These are phyloP conservation scores for Pasiphila rectangulata DNA, from an alignment of 2,888 invertebrate species.

Conservation along the genomic window DNA sequence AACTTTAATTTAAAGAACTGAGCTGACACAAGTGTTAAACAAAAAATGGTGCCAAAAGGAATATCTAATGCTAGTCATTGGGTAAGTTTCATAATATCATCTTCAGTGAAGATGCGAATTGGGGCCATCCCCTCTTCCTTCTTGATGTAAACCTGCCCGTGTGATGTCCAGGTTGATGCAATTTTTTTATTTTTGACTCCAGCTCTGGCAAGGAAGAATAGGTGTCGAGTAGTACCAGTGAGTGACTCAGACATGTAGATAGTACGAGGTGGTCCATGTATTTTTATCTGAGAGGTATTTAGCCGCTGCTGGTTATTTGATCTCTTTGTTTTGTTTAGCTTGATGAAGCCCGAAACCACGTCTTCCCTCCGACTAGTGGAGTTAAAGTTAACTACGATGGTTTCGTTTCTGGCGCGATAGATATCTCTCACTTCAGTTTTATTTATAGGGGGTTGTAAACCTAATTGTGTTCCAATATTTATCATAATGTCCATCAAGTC, in stretches of 20 bases:
- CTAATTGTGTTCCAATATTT: neutral
- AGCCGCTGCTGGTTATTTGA: neutral
- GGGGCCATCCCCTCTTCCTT: neutral
- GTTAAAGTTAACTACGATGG: neutral
- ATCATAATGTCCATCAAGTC: neutral
- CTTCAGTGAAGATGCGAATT: neutral
- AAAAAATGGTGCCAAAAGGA: neutral
- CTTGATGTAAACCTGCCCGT: neutral
- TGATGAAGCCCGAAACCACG: neutral
- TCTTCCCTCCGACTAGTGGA: neutral
- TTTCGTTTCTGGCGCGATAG: neutral
- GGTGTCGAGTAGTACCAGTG: neutral
- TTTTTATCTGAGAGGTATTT: neutral
- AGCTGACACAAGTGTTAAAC: neutral
- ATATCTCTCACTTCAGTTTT: neutral
- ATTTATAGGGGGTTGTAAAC: neutral
- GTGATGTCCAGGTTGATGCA: neutral
- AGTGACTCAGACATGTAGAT: neutral
- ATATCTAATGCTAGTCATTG: neutral
- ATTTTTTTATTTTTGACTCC: neutral
- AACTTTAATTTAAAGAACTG: neutral
- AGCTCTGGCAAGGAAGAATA: neutral
- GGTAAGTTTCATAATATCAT: neutral
- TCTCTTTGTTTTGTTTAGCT: neutral
- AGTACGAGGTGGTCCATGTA: neutral